These are phyloP conservation scores for Ctenicera cuprea DNA, from an alignment of 2,888 invertebrate genomes.

Conservation along the genomic window DNA sequence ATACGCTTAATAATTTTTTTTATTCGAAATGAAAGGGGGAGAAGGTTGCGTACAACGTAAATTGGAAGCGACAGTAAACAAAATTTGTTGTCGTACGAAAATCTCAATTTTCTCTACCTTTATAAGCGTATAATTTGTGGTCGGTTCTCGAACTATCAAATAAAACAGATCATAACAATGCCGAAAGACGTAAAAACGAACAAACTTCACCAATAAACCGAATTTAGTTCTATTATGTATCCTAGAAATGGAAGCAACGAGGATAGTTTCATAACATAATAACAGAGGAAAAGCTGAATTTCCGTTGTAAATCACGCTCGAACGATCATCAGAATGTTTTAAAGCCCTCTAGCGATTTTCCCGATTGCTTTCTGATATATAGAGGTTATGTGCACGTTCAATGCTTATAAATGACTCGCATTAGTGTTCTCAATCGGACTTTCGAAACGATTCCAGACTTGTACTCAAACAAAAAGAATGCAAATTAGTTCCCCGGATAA, in stretches of 20 bases:
- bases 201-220: conserved; percentile 45
- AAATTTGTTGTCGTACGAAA: neutral
- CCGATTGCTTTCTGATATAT: conserved; percentile 73
- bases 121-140: conserved; percentile 22
- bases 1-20: too few relatives aligned
- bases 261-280: conserved; percentile 64
- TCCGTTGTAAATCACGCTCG: conserved; percentile 69
- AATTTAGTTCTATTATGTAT: conserved; percentile 47
- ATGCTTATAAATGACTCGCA: conserved; percentile 72
- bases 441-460: conserved; percentile 62
- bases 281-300: conserved; percentile 63
- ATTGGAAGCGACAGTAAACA: neutral
- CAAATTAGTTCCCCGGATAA: conserved; percentile 47
- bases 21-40: too few relatives aligned
- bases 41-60: neutral
- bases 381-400: conserved; percentile 70
- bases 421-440: conserved; percentile 68
- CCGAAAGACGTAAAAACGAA: conserved; percentile 36
- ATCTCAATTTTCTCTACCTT: neutral
- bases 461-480: conserved; percentile 50
- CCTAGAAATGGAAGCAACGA: conserved; percentile 49
- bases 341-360: conserved; percentile 71
- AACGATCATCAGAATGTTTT: conserved; percentile 71
- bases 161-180: conserved; percentile 41
- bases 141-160: conserved; percentile 30